A percentile compares a stretch with the other conserved stretches of the same genome.
Conservation (phyloP, 1,140 invertebrate species). For the Megalopta genalis region DNA sequence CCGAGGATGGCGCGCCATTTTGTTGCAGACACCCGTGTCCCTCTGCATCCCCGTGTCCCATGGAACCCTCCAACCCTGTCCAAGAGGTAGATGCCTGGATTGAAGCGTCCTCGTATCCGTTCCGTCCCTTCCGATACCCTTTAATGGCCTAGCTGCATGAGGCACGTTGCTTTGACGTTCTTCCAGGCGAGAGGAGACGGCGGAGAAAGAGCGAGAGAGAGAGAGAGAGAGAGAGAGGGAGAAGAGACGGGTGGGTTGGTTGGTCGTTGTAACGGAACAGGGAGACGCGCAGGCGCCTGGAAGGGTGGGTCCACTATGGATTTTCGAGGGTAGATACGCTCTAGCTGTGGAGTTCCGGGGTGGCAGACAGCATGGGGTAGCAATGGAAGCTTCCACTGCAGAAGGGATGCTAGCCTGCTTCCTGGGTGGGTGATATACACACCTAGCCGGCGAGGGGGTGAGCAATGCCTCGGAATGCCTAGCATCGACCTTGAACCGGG, state of each 20-base stretch:
- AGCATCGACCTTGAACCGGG: conserved; percentile 60
- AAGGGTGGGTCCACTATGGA: conserved; percentile 67
- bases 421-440: conserved; percentile 56
- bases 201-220: neutral
- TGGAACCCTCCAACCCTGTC: neutral
- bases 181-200: conserved; percentile 18
- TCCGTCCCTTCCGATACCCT: conserved; percentile 16
- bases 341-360: conserved; percentile 59
- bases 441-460: conserved; percentile 15
- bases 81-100: neutral
- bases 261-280: conserved; percentile 23
- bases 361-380: conserved; percentile 62
- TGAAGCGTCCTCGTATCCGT: conserved; percentile 25
- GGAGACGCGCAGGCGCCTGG: conserved; percentile 60
- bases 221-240: conserved; percentile 5
- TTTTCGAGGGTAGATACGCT: conserved; percentile 64
- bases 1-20: conserved; percentile 26
- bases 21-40: neutral
- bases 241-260: conserved; percentile 19
- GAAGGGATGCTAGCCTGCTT: conserved; percentile 55
- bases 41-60: neutral
- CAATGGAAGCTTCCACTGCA: conserved; percentile 56
- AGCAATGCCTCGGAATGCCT: conserved; percentile 52
- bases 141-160: conserved; percentile 6
- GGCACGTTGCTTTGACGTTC: conserved; percentile 27